Evolutionary conservation across 2,888 invertebrate species (phyloP).

Genomic region (Keiferia lycopersicella): DNA sequence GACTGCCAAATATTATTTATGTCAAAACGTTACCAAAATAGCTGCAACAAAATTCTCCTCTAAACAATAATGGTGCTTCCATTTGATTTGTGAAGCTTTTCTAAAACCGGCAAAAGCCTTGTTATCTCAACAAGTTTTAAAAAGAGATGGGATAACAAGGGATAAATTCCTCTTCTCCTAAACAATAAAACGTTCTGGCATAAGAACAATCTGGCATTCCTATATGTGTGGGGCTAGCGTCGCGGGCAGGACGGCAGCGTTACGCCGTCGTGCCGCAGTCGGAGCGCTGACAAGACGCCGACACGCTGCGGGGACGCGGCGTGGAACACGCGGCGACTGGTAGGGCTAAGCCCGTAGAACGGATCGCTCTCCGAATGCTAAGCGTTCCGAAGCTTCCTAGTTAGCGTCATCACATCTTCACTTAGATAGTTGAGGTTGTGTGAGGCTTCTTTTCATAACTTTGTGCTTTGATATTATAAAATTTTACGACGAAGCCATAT

Average conservation of each 20-base stretch:
- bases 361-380: slow-evolving; percentile 21
- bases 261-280: slow-evolving; percentile 63
- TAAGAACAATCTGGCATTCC: slow-evolving; percentile 57
- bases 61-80: too few relatives aligned
- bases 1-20: slow-evolving; percentile 52
- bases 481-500: not conserved
- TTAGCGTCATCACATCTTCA: slow-evolving; percentile 20
- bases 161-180: not conserved
- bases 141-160: not conserved
- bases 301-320: slow-evolving; percentile 37
- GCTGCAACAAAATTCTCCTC: not conserved
- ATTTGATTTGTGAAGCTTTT: too few relatives aligned
- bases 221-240: slow-evolving; percentile 60
- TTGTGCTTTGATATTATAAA: not conserved
- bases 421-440: not conserved
- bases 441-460: slow-evolving; percentile 16
- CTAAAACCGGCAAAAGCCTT: too few relatives aligned
- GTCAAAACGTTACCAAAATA: slow-evolving; percentile 39
- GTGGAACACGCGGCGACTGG: slow-evolving; percentile 36
- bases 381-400: slow-evolving; percentile 21
- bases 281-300: slow-evolving; percentile 48
- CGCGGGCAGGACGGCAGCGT: slow-evolving; percentile 45
- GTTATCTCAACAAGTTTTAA: too few relatives aligned
- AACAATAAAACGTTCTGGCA: slow-evolving; percentile 34
- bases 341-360: slow-evolving; percentile 27